A percentile compares a stretch with the other conserved stretches of the same genome.
Evolutionary conservation across 2,113 vertebrate genomes (phyloP).

Genomic region (Calyptomena viridis): DNA sequence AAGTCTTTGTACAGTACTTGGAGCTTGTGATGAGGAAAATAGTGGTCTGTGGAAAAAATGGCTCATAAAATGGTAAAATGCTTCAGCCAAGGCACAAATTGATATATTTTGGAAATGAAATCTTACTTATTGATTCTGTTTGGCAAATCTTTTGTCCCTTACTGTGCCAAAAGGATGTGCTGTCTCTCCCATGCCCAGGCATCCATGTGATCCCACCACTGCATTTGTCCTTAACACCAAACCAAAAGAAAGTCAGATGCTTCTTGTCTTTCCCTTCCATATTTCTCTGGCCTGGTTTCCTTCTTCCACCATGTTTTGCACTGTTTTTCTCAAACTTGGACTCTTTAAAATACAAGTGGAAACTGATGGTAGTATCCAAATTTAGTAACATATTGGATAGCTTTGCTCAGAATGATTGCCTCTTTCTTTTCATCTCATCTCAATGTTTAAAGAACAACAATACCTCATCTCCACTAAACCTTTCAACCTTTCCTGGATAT

Average conservation of each 20-base stretch:
- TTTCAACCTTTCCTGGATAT: conserved; percentile 26
- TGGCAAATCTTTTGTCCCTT: not conserved
- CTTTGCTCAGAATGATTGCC: conserved; percentile 39
- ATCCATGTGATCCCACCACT: fast-evolving
- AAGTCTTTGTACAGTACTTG: not conserved
- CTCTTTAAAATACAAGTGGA: conserved; percentile 14
- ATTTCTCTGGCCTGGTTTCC: not conserved
- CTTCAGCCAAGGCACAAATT: not conserved
- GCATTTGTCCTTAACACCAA: not conserved
- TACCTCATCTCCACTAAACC: conserved; percentile 45
- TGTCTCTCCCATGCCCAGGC: fast-evolving
- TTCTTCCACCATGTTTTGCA: not conserved
- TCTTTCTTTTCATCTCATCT: conserved; percentile 60
- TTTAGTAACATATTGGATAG: conserved; percentile 54
- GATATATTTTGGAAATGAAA: not conserved
- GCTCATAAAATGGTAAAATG: not conserved
- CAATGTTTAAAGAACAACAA: conserved; percentile 31
- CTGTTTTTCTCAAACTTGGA: not conserved
- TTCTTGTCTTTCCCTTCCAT: not conserved
- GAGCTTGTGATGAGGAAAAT: not conserved
- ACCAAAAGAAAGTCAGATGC: not conserved
- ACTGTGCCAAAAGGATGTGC: fast-evolving
- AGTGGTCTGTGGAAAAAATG: not conserved
- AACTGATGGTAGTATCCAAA: conserved; percentile 17
- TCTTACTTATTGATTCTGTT: not conserved